Base-by-base conservation (phyloP, 2,888 invertebrate species). In the Nipponacmea schrenckii region DNA sequence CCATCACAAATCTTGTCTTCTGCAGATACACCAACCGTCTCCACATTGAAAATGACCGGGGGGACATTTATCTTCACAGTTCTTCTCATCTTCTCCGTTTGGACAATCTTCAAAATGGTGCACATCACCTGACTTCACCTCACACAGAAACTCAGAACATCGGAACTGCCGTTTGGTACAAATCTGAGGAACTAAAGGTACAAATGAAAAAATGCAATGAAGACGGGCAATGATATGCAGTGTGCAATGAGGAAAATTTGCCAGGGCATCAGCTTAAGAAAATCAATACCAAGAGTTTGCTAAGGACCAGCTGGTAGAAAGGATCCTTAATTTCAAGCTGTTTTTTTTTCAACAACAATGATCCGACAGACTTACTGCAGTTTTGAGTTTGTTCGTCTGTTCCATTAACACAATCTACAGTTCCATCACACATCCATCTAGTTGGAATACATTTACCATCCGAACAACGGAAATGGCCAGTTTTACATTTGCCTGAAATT, bases 401-500 rank as follows among this genome's bases (percentile, higher is more conserved):
- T 10, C 56, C 56, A 56, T 56, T 56, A 10, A 56, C 20, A 56
- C 56, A 56, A 56, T 56, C 56, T 56, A 56, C 3, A 3, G 56
- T 24, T 12, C 56, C 56, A 56, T 56, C 56, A 14, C 56, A 56
- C 56, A 56, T 56, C 56, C 56, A 56, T 3, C 56, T 8, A 0
- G 56, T 20, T 20, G 56, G 56, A 24, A 56, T 56, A 56, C 56
- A 56, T 56, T 56, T 56, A 56, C 56, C 56, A 56, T 56, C 56
- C 14, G n/a, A 24, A 56, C 56, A 56, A 10, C 56, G 56, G 4
- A 56, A 56, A 20, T 56, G 56, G 20, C 24, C 56, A 7, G 20
- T 24, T 24, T 24, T 56, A 24, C 56, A 56, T 20, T 56, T 56
- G 2, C 20, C 56, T 56, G 15, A 56, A 56, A 56, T 2, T 8